Percentiles rank a stretch among this genome's conserved stretches.
Conservation (phyloP, 2,888 invertebrate species). For the Incurvaria masculella region DNA sequence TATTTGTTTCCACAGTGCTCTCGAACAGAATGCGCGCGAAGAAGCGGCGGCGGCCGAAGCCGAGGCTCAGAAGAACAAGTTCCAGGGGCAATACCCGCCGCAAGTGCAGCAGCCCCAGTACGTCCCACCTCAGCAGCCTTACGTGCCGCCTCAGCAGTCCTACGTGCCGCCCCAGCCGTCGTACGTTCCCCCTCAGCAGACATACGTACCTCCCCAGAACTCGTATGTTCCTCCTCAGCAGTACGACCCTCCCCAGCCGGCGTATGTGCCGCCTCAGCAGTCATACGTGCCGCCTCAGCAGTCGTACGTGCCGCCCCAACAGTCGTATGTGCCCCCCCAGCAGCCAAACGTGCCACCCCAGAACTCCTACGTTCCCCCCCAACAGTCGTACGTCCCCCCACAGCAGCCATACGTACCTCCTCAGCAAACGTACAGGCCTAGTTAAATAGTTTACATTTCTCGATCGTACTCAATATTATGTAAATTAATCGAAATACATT, state of each 20-base stretch:
- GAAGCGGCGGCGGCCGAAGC: constrained; percentile 25
- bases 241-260: constrained; percentile 17
- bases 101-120: constrained; percentile 9
- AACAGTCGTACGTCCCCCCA: constrained; percentile 9
- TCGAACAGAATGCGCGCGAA: constrained; percentile 34
- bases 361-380: constrained; percentile 18
- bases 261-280: constrained; percentile 13
- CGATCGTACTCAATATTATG: too few species aligned
- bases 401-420: constrained; percentile 9
- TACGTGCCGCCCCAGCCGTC: constrained; percentile 15
- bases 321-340: too few species aligned
- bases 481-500: too few species aligned
- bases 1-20: constrained; percentile 24
- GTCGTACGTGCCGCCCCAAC: too few species aligned
- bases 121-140: not conserved
- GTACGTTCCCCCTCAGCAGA: constrained; percentile 14
- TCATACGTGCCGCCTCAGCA: constrained; percentile 15
- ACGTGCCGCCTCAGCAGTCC: not conserved
- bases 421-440: constrained; percentile 6
- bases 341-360: too few species aligned
- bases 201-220: constrained; percentile 11
- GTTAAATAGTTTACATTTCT: too few species aligned
- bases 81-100: constrained; percentile 18
- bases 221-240: constrained; percentile 17
- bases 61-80: constrained; percentile 31